Conservation (phyloP, 2,888 invertebrate species). For the Microdon myrmicae region DNA sequence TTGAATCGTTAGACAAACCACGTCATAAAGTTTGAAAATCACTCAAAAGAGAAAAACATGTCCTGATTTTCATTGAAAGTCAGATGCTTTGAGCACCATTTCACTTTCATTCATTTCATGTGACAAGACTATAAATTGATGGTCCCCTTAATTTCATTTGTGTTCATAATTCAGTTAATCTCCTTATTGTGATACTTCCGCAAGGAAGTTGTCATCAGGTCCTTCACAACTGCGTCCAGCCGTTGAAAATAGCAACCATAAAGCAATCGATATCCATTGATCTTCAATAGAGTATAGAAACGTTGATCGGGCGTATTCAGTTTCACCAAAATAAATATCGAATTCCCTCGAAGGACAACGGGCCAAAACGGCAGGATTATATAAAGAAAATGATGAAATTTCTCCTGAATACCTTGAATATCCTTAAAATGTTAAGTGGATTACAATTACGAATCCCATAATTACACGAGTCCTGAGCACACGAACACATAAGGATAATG, state of each 20-base stretch:
- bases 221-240: background rate
- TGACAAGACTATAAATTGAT: too few relatives aligned
- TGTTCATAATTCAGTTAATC: too few relatives aligned
- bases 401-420: constrained; percentile 20
- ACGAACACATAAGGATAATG: constrained; percentile 21
- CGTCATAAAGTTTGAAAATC: too few relatives aligned
- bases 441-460: constrained; percentile 39
- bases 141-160: too few relatives aligned
- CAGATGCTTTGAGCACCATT: too few relatives aligned
- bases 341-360: constrained; percentile 30
- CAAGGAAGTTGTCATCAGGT: background rate
- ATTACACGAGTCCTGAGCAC: constrained; percentile 33
- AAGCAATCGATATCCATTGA: constrained; percentile 22
- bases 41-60: too few relatives aligned
- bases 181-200: constrained; percentile 12
- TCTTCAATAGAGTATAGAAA: constrained; percentile 12
- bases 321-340: constrained; percentile 48
- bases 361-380: constrained; percentile 12
- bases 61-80: too few relatives aligned
- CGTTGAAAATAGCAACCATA: constrained; percentile 31
- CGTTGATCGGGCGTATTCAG: constrained; percentile 36
- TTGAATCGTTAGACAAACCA: too few relatives aligned
- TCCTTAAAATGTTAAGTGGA: constrained; percentile 39
- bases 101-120: too few relatives aligned
- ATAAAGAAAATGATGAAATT: constrained; percentile 6